These are phyloP conservation scores for Mesoclemmys tuberculata DNA, from an alignment of 2,113 vertebrate genomes.

Conservation along the genomic window DNA sequence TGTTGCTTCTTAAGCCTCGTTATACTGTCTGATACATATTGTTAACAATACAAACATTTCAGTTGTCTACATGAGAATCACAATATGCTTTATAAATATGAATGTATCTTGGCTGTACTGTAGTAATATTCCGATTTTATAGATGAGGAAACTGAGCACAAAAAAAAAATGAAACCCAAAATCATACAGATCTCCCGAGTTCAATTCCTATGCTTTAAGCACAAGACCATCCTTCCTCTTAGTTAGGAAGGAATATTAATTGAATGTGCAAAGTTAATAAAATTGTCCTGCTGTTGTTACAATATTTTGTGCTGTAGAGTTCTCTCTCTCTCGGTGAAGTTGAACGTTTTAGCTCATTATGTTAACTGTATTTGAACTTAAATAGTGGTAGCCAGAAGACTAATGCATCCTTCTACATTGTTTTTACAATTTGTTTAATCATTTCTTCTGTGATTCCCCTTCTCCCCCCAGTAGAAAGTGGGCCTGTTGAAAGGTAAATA, in stretches of 20 bases:
- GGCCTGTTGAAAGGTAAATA: background rate
- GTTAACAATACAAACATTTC: background rate
- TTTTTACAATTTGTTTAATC: background rate
- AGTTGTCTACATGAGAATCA: background rate
- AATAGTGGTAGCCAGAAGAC: background rate
- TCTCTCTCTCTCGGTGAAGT: background rate
- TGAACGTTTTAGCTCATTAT: background rate
- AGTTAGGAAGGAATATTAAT: background rate
- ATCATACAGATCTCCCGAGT: background rate
- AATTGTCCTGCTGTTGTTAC: background rate
- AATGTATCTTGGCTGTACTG: background rate
- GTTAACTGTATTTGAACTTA: slow-evolving; percentile 3
- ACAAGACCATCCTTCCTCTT: background rate
- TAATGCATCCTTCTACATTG: background rate
- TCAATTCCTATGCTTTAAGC: background rate
- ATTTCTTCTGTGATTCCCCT: background rate
- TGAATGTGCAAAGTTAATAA: background rate
- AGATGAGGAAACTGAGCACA: background rate
- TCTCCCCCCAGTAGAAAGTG: background rate
- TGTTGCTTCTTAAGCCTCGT: background rate
- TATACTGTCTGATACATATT: background rate
- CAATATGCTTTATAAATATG: background rate
- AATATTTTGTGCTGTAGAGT: background rate
- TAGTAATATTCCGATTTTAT: background rate
- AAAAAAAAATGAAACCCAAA: background rate